Conservation (phyloP, 2,888 invertebrate genomes). For the Megalurothrips usitatus region DNA sequence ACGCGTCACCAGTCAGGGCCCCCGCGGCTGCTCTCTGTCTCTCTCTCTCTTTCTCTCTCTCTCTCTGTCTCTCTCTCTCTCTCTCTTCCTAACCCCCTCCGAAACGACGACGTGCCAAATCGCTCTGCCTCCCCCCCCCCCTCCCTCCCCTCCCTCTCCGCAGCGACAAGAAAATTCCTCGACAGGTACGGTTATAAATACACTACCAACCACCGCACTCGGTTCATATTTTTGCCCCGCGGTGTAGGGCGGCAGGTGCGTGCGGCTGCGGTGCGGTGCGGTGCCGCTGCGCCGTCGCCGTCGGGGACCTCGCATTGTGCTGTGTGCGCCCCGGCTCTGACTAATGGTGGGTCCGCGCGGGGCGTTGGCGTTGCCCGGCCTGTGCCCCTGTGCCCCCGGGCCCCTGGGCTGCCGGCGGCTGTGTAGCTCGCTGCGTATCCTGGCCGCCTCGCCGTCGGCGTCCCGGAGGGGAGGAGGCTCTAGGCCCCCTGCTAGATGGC, state of each 20-base stretch:
- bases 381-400: no score
- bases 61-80: background rate
- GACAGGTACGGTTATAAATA: constrained; percentile 20
- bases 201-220: background rate
- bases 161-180: constrained; percentile 5
- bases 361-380: no score
- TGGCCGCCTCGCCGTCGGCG: background rate
- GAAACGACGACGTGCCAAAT: background rate
- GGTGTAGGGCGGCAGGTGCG: background rate
- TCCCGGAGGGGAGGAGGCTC: no score
- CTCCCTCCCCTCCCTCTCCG: background rate
- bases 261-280: background rate
- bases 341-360: no score
- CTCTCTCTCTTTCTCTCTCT: no score
- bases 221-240: background rate
- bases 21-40: no score
- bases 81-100: no score
- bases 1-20: no score
- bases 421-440: background rate
- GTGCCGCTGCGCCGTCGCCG: no score
- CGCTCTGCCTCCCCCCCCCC: background rate
- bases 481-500: background rate
- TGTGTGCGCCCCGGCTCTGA: no score
- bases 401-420: background rate
- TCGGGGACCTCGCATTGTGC: no score